phyloP scores from a whole-genome alignment of 1,140 invertebrate genomes.

The Tetramorium simillimum region DNA sequence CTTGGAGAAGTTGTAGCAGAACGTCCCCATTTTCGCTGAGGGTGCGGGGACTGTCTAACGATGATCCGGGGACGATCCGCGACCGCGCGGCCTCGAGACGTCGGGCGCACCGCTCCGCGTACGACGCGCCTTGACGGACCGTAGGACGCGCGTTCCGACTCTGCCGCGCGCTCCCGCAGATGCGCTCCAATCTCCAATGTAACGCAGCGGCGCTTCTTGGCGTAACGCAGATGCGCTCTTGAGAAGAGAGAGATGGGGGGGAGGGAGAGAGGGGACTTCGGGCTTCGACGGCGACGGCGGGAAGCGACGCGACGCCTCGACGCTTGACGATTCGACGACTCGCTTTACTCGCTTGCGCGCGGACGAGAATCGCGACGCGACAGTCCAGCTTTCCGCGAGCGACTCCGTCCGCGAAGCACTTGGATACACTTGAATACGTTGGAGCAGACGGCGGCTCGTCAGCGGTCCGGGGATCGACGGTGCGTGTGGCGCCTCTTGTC shows the following conservation, averaged over 20 bases:
- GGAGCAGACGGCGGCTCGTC: background rate
- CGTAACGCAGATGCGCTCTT: background rate
- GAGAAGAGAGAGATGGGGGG: no score
- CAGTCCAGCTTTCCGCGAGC: background rate
- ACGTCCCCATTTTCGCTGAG: background rate
- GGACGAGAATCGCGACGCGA: background rate
- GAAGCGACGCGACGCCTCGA: background rate
- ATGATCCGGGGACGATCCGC: background rate
- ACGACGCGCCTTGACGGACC: no score
- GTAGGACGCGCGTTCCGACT: background rate
- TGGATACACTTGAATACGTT: background rate
- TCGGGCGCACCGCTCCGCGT: no score
- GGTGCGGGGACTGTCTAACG: background rate
- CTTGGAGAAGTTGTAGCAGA: constrained; percentile 89
- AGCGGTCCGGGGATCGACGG: background rate
- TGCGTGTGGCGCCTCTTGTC: background rate
- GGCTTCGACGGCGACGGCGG: background rate
- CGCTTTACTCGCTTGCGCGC: no score
- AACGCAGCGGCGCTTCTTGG: no score
- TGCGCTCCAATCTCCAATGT: background rate
- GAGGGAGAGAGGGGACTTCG: background rate
- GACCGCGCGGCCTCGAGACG: background rate
- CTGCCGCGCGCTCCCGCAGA: background rate
- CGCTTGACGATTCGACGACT: no score
- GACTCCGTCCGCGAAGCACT: background rate